Base-by-base conservation (phyloP, 2,113 vertebrate species). In the Malurus alboscapulatus region DNA sequence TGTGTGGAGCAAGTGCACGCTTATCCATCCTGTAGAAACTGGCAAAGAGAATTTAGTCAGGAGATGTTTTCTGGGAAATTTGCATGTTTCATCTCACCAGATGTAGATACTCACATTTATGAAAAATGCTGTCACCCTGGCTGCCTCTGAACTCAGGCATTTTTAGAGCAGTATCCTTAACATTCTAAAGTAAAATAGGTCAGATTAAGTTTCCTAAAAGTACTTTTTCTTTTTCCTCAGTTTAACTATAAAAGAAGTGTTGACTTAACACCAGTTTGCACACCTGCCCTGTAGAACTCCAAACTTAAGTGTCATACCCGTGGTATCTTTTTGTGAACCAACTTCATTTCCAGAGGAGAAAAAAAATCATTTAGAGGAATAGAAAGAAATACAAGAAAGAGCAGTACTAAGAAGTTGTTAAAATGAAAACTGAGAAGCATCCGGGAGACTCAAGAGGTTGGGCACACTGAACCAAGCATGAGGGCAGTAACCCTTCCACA, bases 1-100 rank as follows among this genome's bases (percentile, higher is more conserved):
- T 94, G 24, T 86, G 12, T 50, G 55, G 14, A 81, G 13, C 14
- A 51, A 68, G 8, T 24, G 4, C 8, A 48, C 10, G 16, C 6
- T 76, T 74, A 69, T 73, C 20, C 12, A 47, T 21, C 4, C 29
- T n/a, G 10, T 26, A 48, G 26, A 72, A 89, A 61, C 7, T 32
- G 21, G 5, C 0, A 0, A 84, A 66, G 3, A 65, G 12, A 82
- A 36, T 26, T 34, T 18, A 54, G 84, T 63, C 63, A n/a, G 17
- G n/a, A 69, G 67, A 77, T n/a, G 2, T 48, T 63, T 91, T 55
- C 26, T 15, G 47, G 32, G 15, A 30, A n/a, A 25, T 53, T n/a
- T 10, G 4, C 19, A 6, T 21, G 11, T 38, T 87, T 78, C 30
- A 16, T 58, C 19, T 83, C 50, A 61, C 4, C 0, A 1, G 14